Conservation (phyloP, 2,888 invertebrate species). For the Stenolophus ochropezus region DNA sequence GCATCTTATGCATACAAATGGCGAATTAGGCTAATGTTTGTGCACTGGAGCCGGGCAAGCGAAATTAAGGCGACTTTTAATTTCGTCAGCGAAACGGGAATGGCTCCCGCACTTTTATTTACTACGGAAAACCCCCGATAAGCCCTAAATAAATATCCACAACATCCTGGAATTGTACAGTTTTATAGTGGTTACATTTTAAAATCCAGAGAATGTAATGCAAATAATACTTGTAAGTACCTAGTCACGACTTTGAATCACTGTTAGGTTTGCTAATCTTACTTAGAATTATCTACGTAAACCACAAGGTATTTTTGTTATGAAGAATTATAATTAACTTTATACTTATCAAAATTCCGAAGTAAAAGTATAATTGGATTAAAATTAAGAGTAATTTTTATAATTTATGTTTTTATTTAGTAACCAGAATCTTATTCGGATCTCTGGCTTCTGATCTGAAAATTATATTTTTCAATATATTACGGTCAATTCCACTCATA, state of each 20-base stretch:
- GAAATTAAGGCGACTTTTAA: conserved; percentile 39
- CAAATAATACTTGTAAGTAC: neutral
- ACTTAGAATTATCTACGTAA: too few relatives aligned
- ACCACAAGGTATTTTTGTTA: too few relatives aligned
- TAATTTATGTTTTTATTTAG: too few relatives aligned
- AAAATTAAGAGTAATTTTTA: too few relatives aligned
- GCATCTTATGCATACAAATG: conserved; percentile 41
- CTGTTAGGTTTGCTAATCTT: too few relatives aligned
- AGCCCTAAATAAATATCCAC: neutral
- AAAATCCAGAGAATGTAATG: neutral
- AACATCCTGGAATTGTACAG: neutral
- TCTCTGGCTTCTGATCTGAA: too few relatives aligned
- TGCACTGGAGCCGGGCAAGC: neutral
- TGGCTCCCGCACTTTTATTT: conserved; percentile 8
- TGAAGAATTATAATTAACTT: too few relatives aligned
- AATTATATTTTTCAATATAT: too few relatives aligned
- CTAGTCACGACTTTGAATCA: neutral
- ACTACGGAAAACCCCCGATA: neutral
- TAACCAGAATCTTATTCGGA: too few relatives aligned
- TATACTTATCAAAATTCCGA: too few relatives aligned
- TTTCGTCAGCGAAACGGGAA: conserved; percentile 20
- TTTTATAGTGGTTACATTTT: neutral
- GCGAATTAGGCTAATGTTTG: conserved; percentile 29
- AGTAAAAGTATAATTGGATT: too few relatives aligned
- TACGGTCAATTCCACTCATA: too few relatives aligned